These are phyloP conservation scores for Kryptopterus vitreolus DNA, from an alignment of 2,797 vertebrate genomes.

Conservation along the genomic window DNA sequence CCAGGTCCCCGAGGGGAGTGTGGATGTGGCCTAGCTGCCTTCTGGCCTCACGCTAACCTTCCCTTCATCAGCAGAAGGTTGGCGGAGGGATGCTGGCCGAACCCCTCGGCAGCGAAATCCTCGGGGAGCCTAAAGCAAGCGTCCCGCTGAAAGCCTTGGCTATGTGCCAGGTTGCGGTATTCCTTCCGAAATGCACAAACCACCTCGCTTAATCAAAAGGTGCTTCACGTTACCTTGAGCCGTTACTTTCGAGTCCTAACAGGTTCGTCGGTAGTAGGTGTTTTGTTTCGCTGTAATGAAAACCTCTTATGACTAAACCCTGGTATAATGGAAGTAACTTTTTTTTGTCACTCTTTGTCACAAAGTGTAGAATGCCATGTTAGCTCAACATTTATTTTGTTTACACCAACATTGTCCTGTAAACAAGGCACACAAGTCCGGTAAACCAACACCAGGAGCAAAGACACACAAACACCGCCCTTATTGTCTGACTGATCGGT, in stretches of 20 bases:
- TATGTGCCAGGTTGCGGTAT: slow-evolving; percentile 59
- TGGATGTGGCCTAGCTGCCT: slow-evolving; percentile 36
- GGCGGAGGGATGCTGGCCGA: slow-evolving; percentile 21
- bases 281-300: neutral
- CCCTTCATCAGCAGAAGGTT: slow-evolving; percentile 61
- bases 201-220: neutral
- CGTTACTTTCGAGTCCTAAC: slow-evolving; percentile 25
- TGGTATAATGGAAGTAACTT: neutral
- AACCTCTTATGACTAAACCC: neutral
- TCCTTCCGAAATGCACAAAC: neutral
- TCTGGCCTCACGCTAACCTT: slow-evolving; percentile 44
- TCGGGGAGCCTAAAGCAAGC: slow-evolving; percentile 58
- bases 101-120: slow-evolving; percentile 40
- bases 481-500: neutral
- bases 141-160: slow-evolving; percentile 43
- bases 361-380: neutral
- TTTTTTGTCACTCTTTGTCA: neutral
- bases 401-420: slow-evolving; percentile 21
- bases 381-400: neutral
- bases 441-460: neutral
- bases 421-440: slow-evolving; percentile 18
- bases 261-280: slow-evolving; percentile 1
- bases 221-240: slow-evolving; percentile 18
- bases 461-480: slow-evolving; percentile 11
- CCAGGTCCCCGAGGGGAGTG: slow-evolving; percentile 51